Conservation (phyloP, 1,140 invertebrate species). For the Bombus confusus region DNA sequence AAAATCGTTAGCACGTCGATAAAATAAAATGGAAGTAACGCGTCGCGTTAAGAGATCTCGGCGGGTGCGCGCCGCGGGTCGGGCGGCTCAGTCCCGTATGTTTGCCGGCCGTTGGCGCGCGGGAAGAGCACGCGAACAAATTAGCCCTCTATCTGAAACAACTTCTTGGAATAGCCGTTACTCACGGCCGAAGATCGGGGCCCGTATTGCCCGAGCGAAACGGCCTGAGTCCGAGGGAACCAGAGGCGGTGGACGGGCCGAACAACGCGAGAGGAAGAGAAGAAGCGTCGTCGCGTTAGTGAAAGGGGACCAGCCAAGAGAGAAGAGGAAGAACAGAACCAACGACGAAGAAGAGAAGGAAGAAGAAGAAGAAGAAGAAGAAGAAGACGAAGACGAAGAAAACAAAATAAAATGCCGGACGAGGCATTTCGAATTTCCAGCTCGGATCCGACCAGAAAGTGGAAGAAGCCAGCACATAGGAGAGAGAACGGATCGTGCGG, state of each 20-base stretch:
- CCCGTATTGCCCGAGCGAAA: constrained; percentile 59
- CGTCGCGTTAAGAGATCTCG: constrained; percentile 56
- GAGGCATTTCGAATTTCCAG: constrained; percentile 75
- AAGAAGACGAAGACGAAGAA: constrained; percentile 38
- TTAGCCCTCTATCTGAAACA: constrained; percentile 82
- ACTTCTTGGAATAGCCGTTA: constrained; percentile 82
- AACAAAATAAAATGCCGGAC: constrained; percentile 51
- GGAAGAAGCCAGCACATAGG: constrained; percentile 12
- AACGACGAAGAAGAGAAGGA: neutral
- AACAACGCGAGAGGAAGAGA: constrained; percentile 5
- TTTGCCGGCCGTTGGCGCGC: constrained; percentile 33
- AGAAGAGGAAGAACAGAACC: neutral
- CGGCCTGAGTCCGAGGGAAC: constrained; percentile 28
- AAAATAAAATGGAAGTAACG: constrained; percentile 51
- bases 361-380: constrained; percentile 16
- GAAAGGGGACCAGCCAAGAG: constrained; percentile 13
- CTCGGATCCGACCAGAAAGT: constrained; percentile 47
- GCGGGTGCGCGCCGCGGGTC: constrained; percentile 25
- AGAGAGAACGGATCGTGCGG: constrained; percentile 45
- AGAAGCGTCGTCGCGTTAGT: neutral
- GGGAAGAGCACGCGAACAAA: constrained; percentile 75
- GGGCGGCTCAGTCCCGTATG: constrained; percentile 54
- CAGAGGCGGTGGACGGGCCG: constrained; percentile 12
- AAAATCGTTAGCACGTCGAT: constrained; percentile 34
- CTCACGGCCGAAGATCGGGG: constrained; percentile 74